Evolutionary conservation across 2,113 vertebrate genomes (phyloP), one percentile per base, ranked within the genome.

Genomic region (Dasyprocta punctata): DNA sequence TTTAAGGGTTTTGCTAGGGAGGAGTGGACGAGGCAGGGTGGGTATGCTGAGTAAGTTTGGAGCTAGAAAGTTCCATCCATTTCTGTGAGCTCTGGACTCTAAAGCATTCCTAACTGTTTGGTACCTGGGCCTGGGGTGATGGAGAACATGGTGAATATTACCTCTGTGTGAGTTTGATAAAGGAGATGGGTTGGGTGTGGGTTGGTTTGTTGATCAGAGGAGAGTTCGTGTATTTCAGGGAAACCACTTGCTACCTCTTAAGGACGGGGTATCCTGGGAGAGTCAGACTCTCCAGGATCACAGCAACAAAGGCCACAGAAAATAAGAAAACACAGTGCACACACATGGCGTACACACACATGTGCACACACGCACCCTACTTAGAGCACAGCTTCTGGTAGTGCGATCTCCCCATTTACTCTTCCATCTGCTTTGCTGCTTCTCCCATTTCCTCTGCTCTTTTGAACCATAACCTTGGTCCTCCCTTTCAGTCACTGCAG

Each of bases 291-390:
- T 78, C 38, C 36, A 33, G n/a, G 49, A 49, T 52, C 41, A 26
- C 26, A 9, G 33, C 11, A 13, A 7, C 61, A 56, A 80, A 81
- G 13, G 73, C 36, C 13, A 60, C 0, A 44, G 78, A 69, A 44
- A 84, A 60, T 47, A 56, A 71, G 63, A 19, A 58, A 71, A 71
- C 17, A 58, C 0, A 36, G 28, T 17, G 20, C 28, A 0, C 5
- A n/a, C 33, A 6, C n/a, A 60, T 24, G 14, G 16, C 52, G 20
- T 30, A 0, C 38, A 89, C 7, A 38, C 24, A 33, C 24, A 1
- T 24, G 36, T 20, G 7, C 61, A 26, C 36, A 1, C 19, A 56
- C 20, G 28, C 47, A 0, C 49, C 2, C 11, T 3, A 1, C 7
- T n/a, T 41, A 54, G 28, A 7, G 6, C 7, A 49, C 7, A 41